Conservation (phyloP, 2,797 vertebrate genomes). For the Steatocranus sp. region DNA sequence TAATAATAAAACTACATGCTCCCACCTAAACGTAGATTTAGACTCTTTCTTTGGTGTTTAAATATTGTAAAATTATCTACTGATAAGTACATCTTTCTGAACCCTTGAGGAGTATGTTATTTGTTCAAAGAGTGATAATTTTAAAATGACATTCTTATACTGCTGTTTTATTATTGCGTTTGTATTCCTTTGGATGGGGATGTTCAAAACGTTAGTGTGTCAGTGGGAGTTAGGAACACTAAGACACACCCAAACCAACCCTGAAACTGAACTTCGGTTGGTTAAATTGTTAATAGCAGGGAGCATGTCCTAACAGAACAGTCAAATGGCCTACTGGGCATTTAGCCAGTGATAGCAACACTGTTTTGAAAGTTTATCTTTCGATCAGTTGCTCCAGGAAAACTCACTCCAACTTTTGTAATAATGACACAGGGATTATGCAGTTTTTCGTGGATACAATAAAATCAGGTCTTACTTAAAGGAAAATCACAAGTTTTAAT, state of each 20-base stretch:
- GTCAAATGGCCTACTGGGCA: not conserved
- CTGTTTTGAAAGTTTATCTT: not conserved
- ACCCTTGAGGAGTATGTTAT: not conserved
- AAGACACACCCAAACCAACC: not conserved
- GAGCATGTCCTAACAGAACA: not conserved
- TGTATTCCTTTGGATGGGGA: not conserved
- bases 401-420: not conserved
- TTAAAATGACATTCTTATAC: not conserved
- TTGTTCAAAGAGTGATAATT: not conserved
- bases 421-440: not conserved
- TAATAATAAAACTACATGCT: not conserved
- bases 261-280: not conserved
- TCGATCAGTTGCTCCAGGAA: not conserved
- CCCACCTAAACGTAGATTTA: not conserved
- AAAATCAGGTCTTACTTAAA: not conserved
- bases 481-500: not conserved
- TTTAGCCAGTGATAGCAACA: not conserved
- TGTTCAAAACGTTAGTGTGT: not conserved
- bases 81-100: not conserved
- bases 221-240: not conserved
- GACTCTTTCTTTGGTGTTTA: not conserved
- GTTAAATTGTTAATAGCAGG: not conserved
- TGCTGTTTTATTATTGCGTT: not conserved
- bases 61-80: not conserved
- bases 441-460: not conserved